Evolutionary conservation across 1,140 invertebrate species (phyloP).

Genomic region (Mamestra configurata): DNA sequence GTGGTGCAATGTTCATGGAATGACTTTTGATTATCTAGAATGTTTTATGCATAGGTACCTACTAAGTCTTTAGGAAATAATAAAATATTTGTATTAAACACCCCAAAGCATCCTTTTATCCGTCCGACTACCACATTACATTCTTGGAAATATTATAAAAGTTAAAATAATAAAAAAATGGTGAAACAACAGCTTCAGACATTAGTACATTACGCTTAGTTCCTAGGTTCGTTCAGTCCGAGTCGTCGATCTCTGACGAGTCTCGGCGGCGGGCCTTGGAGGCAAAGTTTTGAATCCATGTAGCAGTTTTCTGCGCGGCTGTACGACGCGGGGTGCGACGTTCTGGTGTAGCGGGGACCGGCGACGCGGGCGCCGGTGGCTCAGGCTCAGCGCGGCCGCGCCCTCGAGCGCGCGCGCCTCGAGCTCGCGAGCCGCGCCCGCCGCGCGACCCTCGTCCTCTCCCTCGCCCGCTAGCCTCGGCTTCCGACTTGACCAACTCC

Average conservation of each 20-base stretch:
- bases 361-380: slow-evolving; percentile 45
- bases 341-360: slow-evolving; percentile 58
- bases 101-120: too few species aligned
- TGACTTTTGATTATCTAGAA: too few species aligned
- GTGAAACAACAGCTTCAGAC: neutral
- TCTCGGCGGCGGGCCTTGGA: slow-evolving; percentile 64
- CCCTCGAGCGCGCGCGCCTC: slow-evolving; percentile 43
- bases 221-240: slow-evolving; percentile 63
- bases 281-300: slow-evolving; percentile 67
- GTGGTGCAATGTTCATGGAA: too few species aligned
- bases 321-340: slow-evolving; percentile 70
- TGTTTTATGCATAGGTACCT: too few species aligned
- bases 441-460: slow-evolving; percentile 57
- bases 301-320: slow-evolving; percentile 66
- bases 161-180: neutral
- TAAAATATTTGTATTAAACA: too few species aligned
- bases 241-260: slow-evolving; percentile 77
- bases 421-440: slow-evolving; percentile 42
- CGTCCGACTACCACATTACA: too few species aligned
- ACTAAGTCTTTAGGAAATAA: too few species aligned
- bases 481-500: slow-evolving; percentile 1
- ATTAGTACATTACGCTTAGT: neutral
- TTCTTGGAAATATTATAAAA: too few species aligned
- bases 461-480: slow-evolving; percentile 43
- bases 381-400: slow-evolving; percentile 32